Base-by-base conservation (phyloP, 2,797 vertebrate species). In the Petrocephalus schoutedeni region DNA sequence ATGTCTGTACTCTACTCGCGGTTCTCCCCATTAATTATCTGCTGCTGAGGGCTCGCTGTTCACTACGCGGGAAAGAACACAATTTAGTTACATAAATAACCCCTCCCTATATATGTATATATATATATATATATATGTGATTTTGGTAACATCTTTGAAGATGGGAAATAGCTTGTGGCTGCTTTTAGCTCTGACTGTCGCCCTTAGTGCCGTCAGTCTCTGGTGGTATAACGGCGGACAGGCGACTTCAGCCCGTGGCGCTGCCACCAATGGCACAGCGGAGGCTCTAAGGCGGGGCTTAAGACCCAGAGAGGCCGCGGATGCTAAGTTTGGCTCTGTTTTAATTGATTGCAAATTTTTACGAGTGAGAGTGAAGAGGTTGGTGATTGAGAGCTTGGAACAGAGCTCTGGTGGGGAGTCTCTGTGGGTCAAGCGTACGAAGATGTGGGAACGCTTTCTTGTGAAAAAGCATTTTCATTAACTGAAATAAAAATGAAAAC, bases 21-120 rank as follows among this genome's bases (percentile, higher is more conserved):
- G 36, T 86, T 45, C 88, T 59, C n/a, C 71, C 67, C 21, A 61
- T 61, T 74, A 86, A 88, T 86, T 88, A 86, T 80, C 83, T n/a
- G 58, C 59, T 88, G 58, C 80, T n/a, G 59, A 74, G 83, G 83
- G 6, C 71, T 77, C 14, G 19, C 32, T 77, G 8, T 77, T 77
- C 71, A 77, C 32, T 36, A 6, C 16, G 71, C 0, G 16, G 71
- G 32, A 88, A 67, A 88, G 57, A 84, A 32, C 23, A 67, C 23
- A 32, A 67, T 67, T 67, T 67, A 67, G 61, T 32, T 67, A 14
- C 28, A 14, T 67, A 67, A 67, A 67, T 67, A 32, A 67, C 61
- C 32, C 12, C 9, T 14, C 86, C 86, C 57, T 53, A 59, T 71
- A 64, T 57, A 74, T 74, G 5, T 57, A 36, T 45, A 28, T 45